Conservation (phyloP, 2,888 invertebrate species). For the Gryllus longicercus region DNA sequence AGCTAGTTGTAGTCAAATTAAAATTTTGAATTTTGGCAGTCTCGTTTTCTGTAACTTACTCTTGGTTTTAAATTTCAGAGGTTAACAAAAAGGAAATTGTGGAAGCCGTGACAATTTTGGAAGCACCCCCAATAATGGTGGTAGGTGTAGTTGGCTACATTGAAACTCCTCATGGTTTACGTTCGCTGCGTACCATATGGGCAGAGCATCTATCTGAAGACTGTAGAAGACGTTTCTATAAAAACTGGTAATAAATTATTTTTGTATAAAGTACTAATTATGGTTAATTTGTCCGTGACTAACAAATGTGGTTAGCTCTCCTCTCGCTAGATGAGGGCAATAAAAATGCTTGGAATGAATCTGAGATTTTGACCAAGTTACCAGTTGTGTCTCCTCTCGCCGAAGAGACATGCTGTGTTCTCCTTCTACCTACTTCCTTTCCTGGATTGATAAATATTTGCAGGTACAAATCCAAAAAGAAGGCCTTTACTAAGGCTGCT, state of each 20-base stretch:
- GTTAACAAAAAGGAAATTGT: slow-evolving; percentile 99
- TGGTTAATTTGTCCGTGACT: not conserved
- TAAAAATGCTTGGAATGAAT: slow-evolving; percentile 37
- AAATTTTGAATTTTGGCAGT: no score
- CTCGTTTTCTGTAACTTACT: no score
- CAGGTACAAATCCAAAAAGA: slow-evolving; percentile 99
- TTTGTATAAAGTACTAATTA: not conserved
- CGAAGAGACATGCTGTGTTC: slow-evolving; percentile 29
- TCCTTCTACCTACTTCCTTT: no score
- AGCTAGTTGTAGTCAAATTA: no score
- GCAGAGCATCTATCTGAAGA: slow-evolving; percentile 99
- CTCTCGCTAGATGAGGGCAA: slow-evolving; percentile 67
- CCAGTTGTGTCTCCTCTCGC: slow-evolving; percentile 33
- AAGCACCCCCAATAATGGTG: slow-evolving; percentile 96
- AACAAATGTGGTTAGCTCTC: slow-evolving; percentile 55
- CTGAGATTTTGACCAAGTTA: not conserved
- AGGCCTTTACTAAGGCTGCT: slow-evolving; percentile 97
- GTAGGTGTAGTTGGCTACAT: slow-evolving; percentile 99
- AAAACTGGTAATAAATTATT: slow-evolving; percentile 83
- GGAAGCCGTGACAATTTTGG: slow-evolving; percentile 96
- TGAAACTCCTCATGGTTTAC: slow-evolving; percentile 95
- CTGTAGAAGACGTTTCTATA: slow-evolving; percentile 97
- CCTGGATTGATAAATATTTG: slow-evolving; percentile 25
- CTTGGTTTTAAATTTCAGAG: slow-evolving; percentile 58
- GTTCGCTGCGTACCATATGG: slow-evolving; percentile 94